These are phyloP conservation scores for Mesorhabditis sp. DNA, from an alignment of 2,888 invertebrate species.

Conservation along the genomic window DNA sequence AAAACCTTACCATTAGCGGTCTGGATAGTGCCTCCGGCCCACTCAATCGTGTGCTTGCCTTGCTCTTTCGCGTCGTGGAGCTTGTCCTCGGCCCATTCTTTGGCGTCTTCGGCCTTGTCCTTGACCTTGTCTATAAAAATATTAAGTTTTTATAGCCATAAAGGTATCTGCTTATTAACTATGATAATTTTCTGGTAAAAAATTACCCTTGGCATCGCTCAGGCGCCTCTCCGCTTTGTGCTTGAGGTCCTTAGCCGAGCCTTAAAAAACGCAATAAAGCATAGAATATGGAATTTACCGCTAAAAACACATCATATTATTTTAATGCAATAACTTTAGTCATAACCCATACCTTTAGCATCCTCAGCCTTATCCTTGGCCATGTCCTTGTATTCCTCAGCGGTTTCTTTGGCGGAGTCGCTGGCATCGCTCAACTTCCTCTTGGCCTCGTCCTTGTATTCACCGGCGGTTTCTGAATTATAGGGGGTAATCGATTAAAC, in stretches of 20 bases:
- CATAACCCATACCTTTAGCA: not conserved
- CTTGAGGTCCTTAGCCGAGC: no score
- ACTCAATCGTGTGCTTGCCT: not conserved
- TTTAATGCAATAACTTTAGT: not conserved
- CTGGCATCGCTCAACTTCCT: not conserved
- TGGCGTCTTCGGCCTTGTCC: not conserved
- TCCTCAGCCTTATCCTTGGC: not conserved
- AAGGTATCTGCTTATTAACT: no score
- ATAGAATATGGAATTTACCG: no score
- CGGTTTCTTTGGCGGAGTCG: not conserved
- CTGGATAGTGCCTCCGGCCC: constrained; percentile 1
- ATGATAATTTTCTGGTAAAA: no score
- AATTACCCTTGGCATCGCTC: no score
- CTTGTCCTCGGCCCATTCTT: constrained; percentile 4
- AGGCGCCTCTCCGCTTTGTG: no score
- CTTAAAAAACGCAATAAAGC: no score
- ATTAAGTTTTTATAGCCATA: no score
- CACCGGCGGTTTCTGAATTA: no score
- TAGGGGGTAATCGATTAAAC: no score
- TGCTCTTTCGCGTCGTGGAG: not conserved
- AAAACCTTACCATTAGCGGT: not conserved
- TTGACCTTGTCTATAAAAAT: no score
- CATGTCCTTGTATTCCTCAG: not conserved
- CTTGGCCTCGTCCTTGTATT: not conserved
- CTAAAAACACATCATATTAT: not conserved